Evolutionary conservation across 2,113 vertebrate species (phyloP).

Genomic region (Calypte anna): DNA sequence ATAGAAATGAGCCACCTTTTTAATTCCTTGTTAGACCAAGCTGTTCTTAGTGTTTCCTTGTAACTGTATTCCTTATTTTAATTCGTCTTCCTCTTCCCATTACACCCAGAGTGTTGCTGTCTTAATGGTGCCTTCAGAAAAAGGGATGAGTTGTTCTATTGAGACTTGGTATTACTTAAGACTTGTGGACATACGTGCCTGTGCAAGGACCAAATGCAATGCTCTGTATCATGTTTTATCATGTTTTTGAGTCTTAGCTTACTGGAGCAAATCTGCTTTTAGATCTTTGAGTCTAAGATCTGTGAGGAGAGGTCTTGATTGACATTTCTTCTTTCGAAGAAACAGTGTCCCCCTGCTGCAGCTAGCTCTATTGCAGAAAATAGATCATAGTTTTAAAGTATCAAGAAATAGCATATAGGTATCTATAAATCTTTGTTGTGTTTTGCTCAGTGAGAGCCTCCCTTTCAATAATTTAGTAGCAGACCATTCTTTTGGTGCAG

Average conservation of each 20-base stretch:
- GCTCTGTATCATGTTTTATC: not conserved
- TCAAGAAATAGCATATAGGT: not conserved
- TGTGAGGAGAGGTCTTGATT: not conserved
- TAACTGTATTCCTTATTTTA: not conserved
- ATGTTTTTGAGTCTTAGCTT: not conserved
- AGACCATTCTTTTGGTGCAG: not conserved
- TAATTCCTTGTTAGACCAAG: not conserved
- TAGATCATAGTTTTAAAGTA: not conserved
- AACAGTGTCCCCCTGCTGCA: not conserved
- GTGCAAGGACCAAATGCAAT: not conserved
- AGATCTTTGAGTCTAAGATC: not conserved
- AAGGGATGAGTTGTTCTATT: not conserved
- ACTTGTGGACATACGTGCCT: not conserved
- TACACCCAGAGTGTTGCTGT: not conserved
- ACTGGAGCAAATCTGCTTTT: not conserved
- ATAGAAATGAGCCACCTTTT: constrained; percentile 8
- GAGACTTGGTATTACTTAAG: not conserved
- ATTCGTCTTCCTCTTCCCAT: not conserved
- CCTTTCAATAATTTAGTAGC: not conserved
- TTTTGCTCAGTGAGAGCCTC: not conserved
- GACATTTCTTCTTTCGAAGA: not conserved
- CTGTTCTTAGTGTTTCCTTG: not conserved
- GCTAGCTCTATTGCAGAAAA: not conserved
- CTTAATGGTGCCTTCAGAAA: constrained; percentile 4
- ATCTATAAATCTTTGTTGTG: not conserved